These are phyloP conservation scores for Meloidogyne exigua DNA, from an alignment of 1,140 invertebrate genomes.

Conservation along the genomic window DNA sequence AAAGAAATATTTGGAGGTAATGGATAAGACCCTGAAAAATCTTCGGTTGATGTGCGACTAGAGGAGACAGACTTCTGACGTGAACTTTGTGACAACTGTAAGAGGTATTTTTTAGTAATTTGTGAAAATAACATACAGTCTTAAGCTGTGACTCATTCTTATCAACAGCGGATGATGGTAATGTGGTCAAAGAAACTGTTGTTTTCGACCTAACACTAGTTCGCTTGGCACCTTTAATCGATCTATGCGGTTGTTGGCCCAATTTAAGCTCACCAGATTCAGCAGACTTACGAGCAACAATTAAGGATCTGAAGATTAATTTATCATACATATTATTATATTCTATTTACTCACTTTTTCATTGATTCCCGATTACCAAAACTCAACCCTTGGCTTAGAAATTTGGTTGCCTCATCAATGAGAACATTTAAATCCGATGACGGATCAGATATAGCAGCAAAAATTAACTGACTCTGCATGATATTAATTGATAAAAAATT, in stretches of 20 bases:
- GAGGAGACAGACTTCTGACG: neutral
- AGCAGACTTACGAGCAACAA: conserved; percentile 51
- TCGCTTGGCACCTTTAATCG: conserved; percentile 27
- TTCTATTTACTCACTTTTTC: conserved; percentile 39
- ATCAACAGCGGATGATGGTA: neutral
- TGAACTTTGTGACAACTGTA: neutral
- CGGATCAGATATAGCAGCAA: conserved; percentile 50
- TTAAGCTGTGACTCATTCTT: conserved; percentile 14
- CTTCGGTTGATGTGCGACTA: neutral
- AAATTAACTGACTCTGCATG: conserved; percentile 47
- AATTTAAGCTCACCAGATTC: conserved; percentile 49
- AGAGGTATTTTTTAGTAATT: too few relatives aligned
- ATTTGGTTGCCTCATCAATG: conserved; percentile 47
- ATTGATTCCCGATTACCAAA: conserved; percentile 46
- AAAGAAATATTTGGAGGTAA: neutral
- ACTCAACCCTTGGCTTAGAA: conserved; percentile 36
- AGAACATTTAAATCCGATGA: conserved; percentile 45
- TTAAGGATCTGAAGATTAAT: conserved; percentile 34
- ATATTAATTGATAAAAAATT: neutral
- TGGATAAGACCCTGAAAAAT: neutral
- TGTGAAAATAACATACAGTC: neutral
- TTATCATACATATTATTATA: neutral
- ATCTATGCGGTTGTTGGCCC: conserved; percentile 16
- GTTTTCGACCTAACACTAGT: conserved; percentile 15
- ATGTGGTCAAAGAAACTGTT: neutral